A percentile compares a stretch with the other conserved stretches of the same genome.
phyloP scores from a whole-genome alignment of 2,888 invertebrate genomes.

The Phengaris arion region DNA sequence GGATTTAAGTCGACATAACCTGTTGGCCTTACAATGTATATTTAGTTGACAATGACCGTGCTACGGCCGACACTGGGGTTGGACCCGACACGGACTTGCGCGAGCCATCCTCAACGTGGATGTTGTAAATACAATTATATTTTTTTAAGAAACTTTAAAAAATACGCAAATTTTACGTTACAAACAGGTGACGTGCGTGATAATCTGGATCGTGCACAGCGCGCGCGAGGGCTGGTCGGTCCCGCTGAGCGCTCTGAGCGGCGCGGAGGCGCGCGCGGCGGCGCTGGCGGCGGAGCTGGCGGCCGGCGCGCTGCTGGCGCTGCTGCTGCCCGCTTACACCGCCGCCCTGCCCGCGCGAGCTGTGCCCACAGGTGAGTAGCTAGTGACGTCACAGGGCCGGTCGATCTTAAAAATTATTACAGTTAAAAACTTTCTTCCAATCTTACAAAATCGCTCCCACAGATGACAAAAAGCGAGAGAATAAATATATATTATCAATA shows the following conservation, averaged over 20 bases:
- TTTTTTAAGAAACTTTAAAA: no score
- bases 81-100: no score
- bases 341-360: constrained; percentile 82
- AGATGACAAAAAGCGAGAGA: no score
- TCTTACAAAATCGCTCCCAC: no score
- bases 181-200: constrained; percentile 85
- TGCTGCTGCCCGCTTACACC: constrained; percentile 85
- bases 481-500: no score
- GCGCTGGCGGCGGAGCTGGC: constrained; percentile 81
- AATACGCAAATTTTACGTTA: not conserved
- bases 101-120: no score
- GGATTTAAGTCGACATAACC: not conserved
- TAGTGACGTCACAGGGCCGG: constrained; percentile 36
- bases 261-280: constrained; percentile 79
- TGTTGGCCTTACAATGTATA: not conserved
- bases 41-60: not conserved
- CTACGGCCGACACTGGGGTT: no score
- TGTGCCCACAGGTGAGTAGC: constrained; percentile 79
- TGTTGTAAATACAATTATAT: no score
- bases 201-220: constrained; percentile 85
- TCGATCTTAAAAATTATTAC: no score
- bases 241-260: constrained; percentile 70
- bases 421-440: no score
- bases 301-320: constrained; percentile 83
- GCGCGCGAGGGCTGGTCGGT: constrained; percentile 71